Evolutionary conservation across 2,888 invertebrate genomes (phyloP).

Genomic region (Calameuta filiformis): DNA sequence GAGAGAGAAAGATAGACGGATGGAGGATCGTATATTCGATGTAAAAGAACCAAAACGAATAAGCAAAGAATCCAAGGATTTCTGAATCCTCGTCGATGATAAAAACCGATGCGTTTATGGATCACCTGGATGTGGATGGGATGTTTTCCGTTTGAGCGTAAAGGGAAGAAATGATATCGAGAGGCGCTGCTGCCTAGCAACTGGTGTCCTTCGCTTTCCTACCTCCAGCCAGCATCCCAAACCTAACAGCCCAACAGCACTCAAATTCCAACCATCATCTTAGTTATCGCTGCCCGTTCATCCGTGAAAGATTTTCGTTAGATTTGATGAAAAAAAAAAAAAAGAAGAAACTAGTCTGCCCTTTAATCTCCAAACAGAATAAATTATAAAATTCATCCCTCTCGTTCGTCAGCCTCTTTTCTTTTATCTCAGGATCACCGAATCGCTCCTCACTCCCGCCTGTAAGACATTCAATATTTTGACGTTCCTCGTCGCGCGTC

Average conservation of each 20-base stretch:
- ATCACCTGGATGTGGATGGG: conserved; percentile 38
- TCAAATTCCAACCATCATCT: background rate
- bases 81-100: conserved; percentile 24
- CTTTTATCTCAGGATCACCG: no score
- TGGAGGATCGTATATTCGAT: background rate
- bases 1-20: no score
- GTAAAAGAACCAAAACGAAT: background rate
- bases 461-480: background rate
- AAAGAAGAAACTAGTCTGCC: conserved; percentile 13
- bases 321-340: conserved; percentile 15
- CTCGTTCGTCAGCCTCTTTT: no score
- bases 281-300: background rate
- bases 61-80: background rate
- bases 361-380: background rate
- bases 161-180: conserved; percentile 50
- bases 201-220: conserved; percentile 58
- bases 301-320: background rate
- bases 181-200: conserved; percentile 63
- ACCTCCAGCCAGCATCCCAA: conserved; percentile 2
- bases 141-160: conserved; percentile 34
- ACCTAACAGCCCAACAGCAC: conserved; percentile 1
- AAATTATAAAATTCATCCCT: background rate
- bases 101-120: conserved; percentile 50
- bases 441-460: background rate
- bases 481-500: background rate